phyloP scores from a whole-genome alignment of 2,113 vertebrate species.

The Eidolon helvum region DNA sequence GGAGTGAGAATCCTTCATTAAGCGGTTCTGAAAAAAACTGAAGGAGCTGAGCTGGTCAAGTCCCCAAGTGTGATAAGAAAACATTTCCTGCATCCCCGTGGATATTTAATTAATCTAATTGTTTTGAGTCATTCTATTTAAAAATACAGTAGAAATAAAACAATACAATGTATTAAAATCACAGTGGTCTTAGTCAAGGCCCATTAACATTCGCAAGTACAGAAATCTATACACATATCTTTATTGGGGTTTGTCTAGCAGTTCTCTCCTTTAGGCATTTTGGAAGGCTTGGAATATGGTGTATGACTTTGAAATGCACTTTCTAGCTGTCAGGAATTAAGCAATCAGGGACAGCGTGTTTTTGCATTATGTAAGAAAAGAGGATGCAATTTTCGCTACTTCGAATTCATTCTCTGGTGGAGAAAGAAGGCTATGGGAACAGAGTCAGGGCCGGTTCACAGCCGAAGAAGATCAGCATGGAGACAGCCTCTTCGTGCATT shows the following conservation, averaged over 20 bases:
- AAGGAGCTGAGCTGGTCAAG: slow-evolving; percentile 69
- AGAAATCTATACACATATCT: slow-evolving; percentile 53
- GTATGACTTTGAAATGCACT: slow-evolving; percentile 48
- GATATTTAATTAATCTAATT: slow-evolving; percentile 81
- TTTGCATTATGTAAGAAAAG: not conserved
- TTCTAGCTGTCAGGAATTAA: slow-evolving; percentile 28
- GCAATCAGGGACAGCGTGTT: not conserved
- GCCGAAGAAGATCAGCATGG: not conserved
- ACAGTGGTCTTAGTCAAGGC: slow-evolving; percentile 75
- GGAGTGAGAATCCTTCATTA: slow-evolving; percentile 36
- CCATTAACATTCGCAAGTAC: slow-evolving; percentile 61
- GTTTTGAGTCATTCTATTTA: slow-evolving; percentile 72
- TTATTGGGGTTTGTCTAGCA: slow-evolving; percentile 34
- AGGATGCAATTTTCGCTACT: not conserved
- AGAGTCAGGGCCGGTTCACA: not conserved
- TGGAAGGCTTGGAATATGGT: slow-evolving; percentile 20
- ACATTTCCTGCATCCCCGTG: slow-evolving; percentile 71
- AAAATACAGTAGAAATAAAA: slow-evolving; percentile 76
- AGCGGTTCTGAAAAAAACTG: slow-evolving; percentile 55
- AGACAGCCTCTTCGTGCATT: not conserved
- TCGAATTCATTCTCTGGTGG: not conserved
- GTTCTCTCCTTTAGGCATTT: slow-evolving; percentile 65
- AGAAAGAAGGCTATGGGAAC: not conserved
- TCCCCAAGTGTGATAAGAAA: slow-evolving; percentile 68
- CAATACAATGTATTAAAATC: slow-evolving; percentile 75